These are phyloP conservation scores for Pteropus rufus DNA, from an alignment of 2,797 vertebrate genomes.

Conservation along the genomic window DNA sequence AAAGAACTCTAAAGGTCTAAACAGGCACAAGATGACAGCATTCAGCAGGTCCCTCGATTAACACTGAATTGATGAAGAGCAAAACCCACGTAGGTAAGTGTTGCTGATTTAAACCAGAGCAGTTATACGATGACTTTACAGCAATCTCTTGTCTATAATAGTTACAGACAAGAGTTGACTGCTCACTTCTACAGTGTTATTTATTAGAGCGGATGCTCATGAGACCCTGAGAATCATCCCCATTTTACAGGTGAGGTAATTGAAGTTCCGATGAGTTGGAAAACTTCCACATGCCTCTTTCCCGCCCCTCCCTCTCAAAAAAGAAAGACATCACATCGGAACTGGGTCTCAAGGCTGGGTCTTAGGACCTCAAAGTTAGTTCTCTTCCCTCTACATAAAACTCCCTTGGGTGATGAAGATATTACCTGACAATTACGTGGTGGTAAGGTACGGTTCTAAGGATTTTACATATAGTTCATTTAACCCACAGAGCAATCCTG, in stretches of 20 bases:
- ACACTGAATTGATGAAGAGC: background rate
- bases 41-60: background rate
- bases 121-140: background rate
- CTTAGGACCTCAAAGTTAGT: background rate
- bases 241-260: background rate
- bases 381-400: background rate
- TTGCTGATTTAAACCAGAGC: background rate
- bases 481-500: background rate
- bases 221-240: background rate
- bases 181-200: background rate
- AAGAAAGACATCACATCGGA: background rate
- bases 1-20: background rate
- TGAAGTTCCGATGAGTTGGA: background rate
- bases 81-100: background rate
- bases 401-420: background rate
- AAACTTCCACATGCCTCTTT: background rate
- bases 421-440: background rate
- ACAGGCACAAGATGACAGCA: background rate
- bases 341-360: background rate
- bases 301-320: background rate
- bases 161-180: background rate
- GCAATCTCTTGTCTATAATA: background rate
- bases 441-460: background rate
- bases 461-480: background rate
- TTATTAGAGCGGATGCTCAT: background rate